phyloP scores from a whole-genome alignment of 2,113 vertebrate genomes.

The Callocephalon fimbriatum region DNA sequence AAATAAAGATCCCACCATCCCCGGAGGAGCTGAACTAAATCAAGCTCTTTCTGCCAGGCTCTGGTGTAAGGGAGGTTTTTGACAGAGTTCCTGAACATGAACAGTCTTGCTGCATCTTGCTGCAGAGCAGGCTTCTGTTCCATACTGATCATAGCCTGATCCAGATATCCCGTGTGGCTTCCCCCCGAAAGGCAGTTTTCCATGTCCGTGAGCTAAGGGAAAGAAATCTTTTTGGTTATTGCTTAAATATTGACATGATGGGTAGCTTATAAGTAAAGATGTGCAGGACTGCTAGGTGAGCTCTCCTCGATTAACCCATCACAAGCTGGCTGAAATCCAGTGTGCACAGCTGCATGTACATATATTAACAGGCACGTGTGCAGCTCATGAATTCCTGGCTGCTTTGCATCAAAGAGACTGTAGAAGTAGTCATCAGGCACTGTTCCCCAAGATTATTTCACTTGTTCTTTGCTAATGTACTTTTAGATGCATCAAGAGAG shows the following conservation, averaged over 20 bases:
- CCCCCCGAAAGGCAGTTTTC: neutral
- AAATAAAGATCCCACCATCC: neutral
- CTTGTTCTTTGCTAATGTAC: neutral
- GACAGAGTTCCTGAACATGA: neutral
- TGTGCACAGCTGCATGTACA: neutral
- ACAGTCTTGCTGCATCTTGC: neutral
- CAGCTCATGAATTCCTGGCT: neutral
- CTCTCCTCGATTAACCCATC: neutral
- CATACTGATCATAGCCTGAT: neutral
- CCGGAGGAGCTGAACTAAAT: neutral
- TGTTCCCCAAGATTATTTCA: neutral
- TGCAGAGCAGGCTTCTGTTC: conserved; percentile 25
- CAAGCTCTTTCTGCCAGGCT: neutral
- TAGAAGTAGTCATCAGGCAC: neutral
- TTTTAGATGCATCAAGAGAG: neutral
- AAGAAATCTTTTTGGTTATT: neutral
- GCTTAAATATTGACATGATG: neutral
- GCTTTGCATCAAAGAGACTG: neutral
- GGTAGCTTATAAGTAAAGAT: neutral
- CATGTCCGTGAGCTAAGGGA: neutral
- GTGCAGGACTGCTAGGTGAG: neutral
- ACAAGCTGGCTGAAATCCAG: neutral
- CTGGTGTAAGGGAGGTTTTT: neutral
- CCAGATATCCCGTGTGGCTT: neutral
- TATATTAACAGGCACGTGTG: neutral